These are phyloP conservation scores for Xiphophorus hellerii DNA, from an alignment of 2,113 vertebrate genomes.

Conservation along the genomic window DNA sequence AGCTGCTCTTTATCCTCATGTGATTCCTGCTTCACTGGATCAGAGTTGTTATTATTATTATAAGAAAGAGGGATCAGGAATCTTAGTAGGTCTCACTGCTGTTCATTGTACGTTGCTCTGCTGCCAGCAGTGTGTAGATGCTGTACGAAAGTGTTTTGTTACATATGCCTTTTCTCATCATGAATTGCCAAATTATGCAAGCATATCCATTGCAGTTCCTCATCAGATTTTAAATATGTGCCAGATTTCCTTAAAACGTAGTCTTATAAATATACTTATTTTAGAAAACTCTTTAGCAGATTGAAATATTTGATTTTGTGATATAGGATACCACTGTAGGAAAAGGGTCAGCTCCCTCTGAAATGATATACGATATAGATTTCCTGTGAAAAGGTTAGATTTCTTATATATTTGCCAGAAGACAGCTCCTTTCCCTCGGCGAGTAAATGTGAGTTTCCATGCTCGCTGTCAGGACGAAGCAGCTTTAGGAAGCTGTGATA, in stretches of 20 bases:
- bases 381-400: slow-evolving; percentile 55
- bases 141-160: slow-evolving; percentile 17
- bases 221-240: slow-evolving; percentile 44
- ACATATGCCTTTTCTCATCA: slow-evolving; percentile 62
- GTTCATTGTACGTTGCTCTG: slow-evolving; percentile 30
- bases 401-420: slow-evolving; percentile 61
- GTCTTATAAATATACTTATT: slow-evolving; percentile 29
- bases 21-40: slow-evolving; percentile 23
- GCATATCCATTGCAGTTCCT: slow-evolving; percentile 54
- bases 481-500: slow-evolving; percentile 69
- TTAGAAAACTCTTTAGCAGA: slow-evolving; percentile 39
- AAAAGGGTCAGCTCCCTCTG: slow-evolving; percentile 28
- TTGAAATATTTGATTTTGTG: slow-evolving; percentile 40
- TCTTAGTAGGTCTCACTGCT: slow-evolving; percentile 8
- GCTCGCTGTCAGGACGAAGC: slow-evolving; percentile 49
- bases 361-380: slow-evolving; percentile 48
- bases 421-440: slow-evolving; percentile 49
- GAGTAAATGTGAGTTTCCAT: slow-evolving; percentile 59
- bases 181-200: slow-evolving; percentile 71
- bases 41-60: slow-evolving; percentile 5
- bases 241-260: slow-evolving; percentile 37
- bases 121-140: slow-evolving; percentile 35
- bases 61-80: background rate
- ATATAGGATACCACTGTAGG: slow-evolving; percentile 30
- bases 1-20: slow-evolving; percentile 7